Percentiles rank a stretch among this genome's conserved stretches.
These are phyloP conservation scores for Nomia melanderi DNA, from an alignment of 1,140 invertebrate species.

Conservation along the genomic window DNA sequence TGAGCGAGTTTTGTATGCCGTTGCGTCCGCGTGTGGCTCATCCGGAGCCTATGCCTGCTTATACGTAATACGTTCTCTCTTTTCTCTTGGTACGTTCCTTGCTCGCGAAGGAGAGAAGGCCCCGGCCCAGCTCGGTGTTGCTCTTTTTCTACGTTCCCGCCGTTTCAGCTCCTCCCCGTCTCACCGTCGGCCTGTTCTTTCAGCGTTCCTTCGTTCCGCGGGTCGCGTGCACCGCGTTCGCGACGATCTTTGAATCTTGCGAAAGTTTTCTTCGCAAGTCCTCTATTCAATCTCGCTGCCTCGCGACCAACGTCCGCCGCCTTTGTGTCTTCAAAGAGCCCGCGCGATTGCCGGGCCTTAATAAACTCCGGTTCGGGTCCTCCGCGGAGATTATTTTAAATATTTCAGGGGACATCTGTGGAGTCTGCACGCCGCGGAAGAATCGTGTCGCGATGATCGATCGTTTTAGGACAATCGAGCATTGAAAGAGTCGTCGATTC, in stretches of 20 bases:
- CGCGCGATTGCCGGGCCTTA: too few relatives aligned
- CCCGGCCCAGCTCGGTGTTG: conserved; percentile 13
- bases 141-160: conserved; percentile 31
- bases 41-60: conserved; percentile 69
- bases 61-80: conserved; percentile 64
- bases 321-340: too few relatives aligned
- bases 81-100: conserved; percentile 58
- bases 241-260: background rate
- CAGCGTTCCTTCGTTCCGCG: conserved; percentile 7
- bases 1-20: conserved; percentile 81
- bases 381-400: too few relatives aligned
- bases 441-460: too few relatives aligned
- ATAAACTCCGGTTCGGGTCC: too few relatives aligned
- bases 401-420: too few relatives aligned
- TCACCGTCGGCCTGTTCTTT: too few relatives aligned
- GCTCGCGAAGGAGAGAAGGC: conserved; percentile 31
- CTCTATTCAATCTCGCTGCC: too few relatives aligned
- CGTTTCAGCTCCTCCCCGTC: conserved; percentile 22
- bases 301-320: too few relatives aligned
- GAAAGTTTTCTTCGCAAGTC: background rate
- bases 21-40: conserved; percentile 73
- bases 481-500: background rate
- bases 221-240: background rate
- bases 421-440: too few relatives aligned
- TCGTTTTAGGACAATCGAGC: background rate